Evolutionary conservation across 2,888 invertebrate species (phyloP), one percentile per base, ranked within the genome.

Genomic region (Mellilla xanthometata): DNA sequence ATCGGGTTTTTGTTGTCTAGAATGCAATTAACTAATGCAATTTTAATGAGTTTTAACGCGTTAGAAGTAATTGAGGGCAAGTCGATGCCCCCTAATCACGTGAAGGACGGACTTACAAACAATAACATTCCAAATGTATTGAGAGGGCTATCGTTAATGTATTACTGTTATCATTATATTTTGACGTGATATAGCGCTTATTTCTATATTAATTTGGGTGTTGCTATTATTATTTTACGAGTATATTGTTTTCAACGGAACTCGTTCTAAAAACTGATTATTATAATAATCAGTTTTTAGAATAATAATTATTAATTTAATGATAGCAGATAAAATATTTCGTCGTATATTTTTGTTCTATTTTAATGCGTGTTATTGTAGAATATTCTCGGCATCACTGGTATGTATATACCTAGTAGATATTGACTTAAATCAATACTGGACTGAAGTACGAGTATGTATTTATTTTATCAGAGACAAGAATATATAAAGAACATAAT

Each of bases 11-110:
- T n/a, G 32, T 26, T 11, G 3, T 12, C 36, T 34, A 8, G 24
- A 41, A 24, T 23, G 29, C 11, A 48, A 39, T 54, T 50, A 54
- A 49, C 49, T 51, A 83, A 85, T 80, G 70, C 60, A 62, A 44
- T 58, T 76, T 72, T 81, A 86, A 86, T 77, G 77, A 67, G 60
- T 60, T 59, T 53, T 48, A 59, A 64, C 63, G 58, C 62, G 63
- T 67, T 72, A 67, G 66, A 60, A 28, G 67, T 79, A 76, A 81
- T 83, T 81, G 72, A 67, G 81, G 69, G 42, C 76, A 70, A 72
- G 81, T 79, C 76, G 70, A 61, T 69, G 78, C 68, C 70, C 78
- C 68, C 61, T 84, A 83, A 86, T 81, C 66, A 71, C 58, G 71
- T 81, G 84, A 85, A 86, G 85, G 86, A 76, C 84, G 75, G 66